phyloP scores from a whole-genome alignment of 2,113 vertebrate species.

The Myotis lucifugus region DNA sequence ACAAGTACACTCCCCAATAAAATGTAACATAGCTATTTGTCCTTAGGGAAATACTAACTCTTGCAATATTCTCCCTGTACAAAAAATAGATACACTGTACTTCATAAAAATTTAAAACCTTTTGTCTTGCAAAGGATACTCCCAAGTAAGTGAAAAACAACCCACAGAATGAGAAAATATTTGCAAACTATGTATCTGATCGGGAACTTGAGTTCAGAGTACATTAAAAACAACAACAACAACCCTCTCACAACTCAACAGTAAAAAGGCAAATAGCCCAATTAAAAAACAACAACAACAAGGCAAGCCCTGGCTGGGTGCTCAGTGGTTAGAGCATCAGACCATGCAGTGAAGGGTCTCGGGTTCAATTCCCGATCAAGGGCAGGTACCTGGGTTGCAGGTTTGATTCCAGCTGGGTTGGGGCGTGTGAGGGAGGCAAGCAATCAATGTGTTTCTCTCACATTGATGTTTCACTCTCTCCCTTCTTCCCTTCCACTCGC shows the following conservation, averaged over 20 bases:
- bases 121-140: not conserved
- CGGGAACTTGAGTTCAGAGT: not conserved
- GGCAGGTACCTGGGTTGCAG: too few species aligned
- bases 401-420: too few species aligned
- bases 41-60: not conserved
- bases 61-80: not conserved
- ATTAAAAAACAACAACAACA: not conserved
- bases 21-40: not conserved
- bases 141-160: not conserved
- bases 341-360: too few species aligned
- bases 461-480: too few species aligned
- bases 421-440: too few species aligned
- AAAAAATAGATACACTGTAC: not conserved
- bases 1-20: not conserved
- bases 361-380: too few species aligned
- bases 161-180: not conserved
- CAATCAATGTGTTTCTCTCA: too few species aligned
- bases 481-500: too few species aligned
- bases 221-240: not conserved
- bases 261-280: not conserved
- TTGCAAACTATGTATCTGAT: not conserved
- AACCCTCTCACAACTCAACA: not conserved
- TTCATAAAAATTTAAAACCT: not conserved
- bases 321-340: too few species aligned
- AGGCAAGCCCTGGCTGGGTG: too few species aligned